Conservation (phyloP, 2,797 vertebrate genomes). For the Prionace glauca region DNA sequence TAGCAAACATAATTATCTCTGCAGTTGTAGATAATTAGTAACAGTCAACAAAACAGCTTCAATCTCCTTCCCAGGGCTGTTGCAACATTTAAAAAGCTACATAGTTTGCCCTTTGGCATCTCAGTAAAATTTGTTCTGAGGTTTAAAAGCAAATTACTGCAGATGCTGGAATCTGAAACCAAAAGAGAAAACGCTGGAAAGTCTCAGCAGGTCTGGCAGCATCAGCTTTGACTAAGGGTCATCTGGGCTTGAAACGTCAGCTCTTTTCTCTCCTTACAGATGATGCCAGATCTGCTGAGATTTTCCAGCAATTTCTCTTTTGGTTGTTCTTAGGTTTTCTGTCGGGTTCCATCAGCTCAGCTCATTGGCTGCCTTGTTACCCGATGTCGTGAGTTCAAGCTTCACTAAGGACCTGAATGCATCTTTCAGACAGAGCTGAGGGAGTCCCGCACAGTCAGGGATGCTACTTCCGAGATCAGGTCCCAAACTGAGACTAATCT, state of each 20-base stretch:
- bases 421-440: not conserved
- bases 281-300: too few species aligned
- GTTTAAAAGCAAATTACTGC: too few species aligned
- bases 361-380: not conserved
- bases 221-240: too few species aligned
- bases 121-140: not conserved
- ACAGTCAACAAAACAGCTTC: not conserved
- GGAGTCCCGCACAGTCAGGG: not conserved
- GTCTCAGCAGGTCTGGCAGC: too few species aligned
- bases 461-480: not conserved
- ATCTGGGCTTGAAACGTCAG: too few species aligned
- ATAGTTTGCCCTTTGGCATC: not conserved
- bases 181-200: too few species aligned
- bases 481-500: not conserved
- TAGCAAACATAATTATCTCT: not conserved
- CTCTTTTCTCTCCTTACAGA: too few species aligned
- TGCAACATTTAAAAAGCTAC: not conserved
- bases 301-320: too few species aligned
- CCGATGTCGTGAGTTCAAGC: not conserved
- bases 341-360: too few species aligned
- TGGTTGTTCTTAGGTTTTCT: too few species aligned
- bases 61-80: not conserved
- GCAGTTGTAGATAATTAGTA: not conserved
- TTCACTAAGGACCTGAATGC: not conserved
- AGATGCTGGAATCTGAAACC: too few species aligned